These are phyloP conservation scores for Tragelaphus imberbis DNA, from an alignment of 2,113 vertebrate genomes.

Conservation along the genomic window DNA sequence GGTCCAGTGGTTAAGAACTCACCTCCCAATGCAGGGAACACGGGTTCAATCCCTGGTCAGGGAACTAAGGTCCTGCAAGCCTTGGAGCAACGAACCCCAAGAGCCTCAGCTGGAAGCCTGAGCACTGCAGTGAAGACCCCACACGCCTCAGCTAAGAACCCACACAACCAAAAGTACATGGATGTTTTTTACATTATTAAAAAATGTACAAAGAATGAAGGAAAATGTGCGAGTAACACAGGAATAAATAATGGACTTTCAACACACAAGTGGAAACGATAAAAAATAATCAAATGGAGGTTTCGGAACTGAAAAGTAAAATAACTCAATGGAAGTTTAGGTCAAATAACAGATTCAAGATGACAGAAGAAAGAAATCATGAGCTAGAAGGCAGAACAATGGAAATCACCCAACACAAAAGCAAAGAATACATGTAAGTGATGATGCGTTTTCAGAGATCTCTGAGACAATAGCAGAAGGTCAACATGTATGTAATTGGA, in stretches of 20 bases:
- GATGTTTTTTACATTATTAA: not conserved
- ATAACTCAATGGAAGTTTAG: not conserved
- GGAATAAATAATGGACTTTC: not conserved
- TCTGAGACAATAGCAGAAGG: not conserved
- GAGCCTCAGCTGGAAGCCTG: not conserved
- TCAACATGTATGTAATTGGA: too few relatives aligned
- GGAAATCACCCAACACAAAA: not conserved
- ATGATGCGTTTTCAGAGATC: not conserved
- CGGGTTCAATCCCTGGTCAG: not conserved
- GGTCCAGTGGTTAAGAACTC: not conserved
- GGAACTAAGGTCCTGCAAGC: not conserved
- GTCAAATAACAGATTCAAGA: not conserved
- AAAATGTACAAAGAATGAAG: not conserved
- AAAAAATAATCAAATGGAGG: not conserved
- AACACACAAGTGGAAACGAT: not conserved
- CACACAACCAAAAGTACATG: rapidly evolving
- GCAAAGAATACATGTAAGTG: not conserved
- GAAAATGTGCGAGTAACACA: not conserved
- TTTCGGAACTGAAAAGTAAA: not conserved
- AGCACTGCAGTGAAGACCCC: not conserved
- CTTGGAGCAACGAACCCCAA: not conserved
- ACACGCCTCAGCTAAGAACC: not conserved
- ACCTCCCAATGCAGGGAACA: not conserved
- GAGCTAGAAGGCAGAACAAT: not conserved
- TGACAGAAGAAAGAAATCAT: not conserved